These are phyloP conservation scores for Campylomormyrus tamandua DNA, from an alignment of 2,113 vertebrate genomes.

Conservation along the genomic window DNA sequence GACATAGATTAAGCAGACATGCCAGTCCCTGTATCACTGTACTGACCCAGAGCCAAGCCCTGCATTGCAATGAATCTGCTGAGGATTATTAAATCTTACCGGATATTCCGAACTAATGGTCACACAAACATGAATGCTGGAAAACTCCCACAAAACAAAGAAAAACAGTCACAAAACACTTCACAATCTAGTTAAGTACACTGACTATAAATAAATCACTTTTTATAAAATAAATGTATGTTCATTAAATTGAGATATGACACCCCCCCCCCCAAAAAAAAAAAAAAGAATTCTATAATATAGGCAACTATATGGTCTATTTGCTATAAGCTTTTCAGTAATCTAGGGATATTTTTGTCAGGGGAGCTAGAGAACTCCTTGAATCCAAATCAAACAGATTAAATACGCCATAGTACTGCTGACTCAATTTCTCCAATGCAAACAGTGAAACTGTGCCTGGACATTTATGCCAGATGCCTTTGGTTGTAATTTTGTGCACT, in stretches of 20 bases:
- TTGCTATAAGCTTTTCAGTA: not conserved
- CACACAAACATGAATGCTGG: not conserved
- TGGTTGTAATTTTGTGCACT: not conserved
- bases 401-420: conserved; percentile 23
- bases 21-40: not conserved
- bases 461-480: not conserved
- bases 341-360: not conserved
- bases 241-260: not conserved
- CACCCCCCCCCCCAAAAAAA: no score
- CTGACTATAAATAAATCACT: not conserved
- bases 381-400: conserved; percentile 39
- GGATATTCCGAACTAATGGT: not conserved
- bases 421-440: conserved; percentile 24
- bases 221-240: not conserved
- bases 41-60: not conserved
- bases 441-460: conserved; percentile 28
- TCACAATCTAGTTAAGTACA: not conserved
- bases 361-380: conserved; percentile 18
- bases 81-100: not conserved
- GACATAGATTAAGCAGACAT: not conserved
- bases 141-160: not conserved
- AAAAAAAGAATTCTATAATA: not conserved
- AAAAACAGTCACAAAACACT: not conserved
- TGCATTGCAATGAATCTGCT: not conserved
- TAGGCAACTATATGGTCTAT: not conserved